Evolutionary conservation across 1,140 invertebrate species (phyloP).

Genomic region (Orius laevigatus): DNA sequence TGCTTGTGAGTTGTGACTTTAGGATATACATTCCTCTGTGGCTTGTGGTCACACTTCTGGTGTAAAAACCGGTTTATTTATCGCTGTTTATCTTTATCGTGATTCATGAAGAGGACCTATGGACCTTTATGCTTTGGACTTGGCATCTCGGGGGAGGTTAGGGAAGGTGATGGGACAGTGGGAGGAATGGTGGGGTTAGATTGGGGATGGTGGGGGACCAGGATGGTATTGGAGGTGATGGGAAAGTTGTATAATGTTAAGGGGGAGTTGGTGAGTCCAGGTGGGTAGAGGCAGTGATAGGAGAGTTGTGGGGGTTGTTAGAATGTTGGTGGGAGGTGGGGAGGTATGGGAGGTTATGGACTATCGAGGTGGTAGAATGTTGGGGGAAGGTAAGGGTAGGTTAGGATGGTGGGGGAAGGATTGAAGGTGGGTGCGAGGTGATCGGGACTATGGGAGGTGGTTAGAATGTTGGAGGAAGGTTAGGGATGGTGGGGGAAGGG

Average conservation of each 20-base stretch:
- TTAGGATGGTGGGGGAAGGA: background rate
- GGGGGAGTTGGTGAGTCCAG: too few species aligned
- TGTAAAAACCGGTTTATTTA: background rate
- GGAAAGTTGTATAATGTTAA: background rate
- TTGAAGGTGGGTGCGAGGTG: background rate
- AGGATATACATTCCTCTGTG: background rate
- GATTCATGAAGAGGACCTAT: background rate
- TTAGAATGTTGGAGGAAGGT: background rate
- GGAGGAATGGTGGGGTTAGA: background rate
- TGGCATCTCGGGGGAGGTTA: background rate
- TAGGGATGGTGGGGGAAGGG: too few species aligned
- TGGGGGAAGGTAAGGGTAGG: too few species aligned
- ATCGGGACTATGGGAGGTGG: slow-evolving; percentile 3
- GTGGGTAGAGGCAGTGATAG: too few species aligned
- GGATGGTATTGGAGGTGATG: too few species aligned
- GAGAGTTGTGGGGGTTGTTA: background rate
- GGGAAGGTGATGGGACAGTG: background rate
- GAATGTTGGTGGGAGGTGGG: background rate
- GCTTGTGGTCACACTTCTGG: background rate
- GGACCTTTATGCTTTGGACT: background rate
- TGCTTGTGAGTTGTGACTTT: too few species aligned
- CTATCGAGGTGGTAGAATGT: background rate
- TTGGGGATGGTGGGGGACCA: background rate
- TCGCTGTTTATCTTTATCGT: background rate
- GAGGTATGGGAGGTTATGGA: background rate